Evolutionary conservation across 2,888 invertebrate genomes (phyloP).

Genomic region (Cantharis flavilabris): DNA sequence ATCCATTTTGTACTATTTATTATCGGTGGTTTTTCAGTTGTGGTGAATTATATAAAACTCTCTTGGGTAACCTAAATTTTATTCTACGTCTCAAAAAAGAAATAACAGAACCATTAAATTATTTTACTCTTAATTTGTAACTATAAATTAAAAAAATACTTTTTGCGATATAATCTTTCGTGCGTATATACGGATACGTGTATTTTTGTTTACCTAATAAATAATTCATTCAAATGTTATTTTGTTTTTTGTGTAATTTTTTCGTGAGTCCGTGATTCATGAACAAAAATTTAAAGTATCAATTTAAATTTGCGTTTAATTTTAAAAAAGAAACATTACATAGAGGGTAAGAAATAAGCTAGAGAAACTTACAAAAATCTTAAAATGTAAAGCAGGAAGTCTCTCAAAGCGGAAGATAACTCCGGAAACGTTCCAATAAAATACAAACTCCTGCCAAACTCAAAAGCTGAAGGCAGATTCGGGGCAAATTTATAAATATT

Average conservation of each 20-base stretch:
- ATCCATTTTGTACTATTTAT: background rate
- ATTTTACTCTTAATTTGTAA: background rate
- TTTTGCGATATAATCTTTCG: background rate
- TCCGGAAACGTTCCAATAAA: constrained; percentile 25
- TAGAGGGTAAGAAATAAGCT: background rate
- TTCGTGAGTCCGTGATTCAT: background rate
- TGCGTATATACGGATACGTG: background rate
- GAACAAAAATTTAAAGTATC: background rate
- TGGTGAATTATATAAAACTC: background rate
- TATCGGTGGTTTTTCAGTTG: background rate
- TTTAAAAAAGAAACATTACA: background rate
- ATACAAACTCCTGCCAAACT: constrained; percentile 25
- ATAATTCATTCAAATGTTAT: background rate
- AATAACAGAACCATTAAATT: background rate
- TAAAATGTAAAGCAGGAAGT: constrained; percentile 18
- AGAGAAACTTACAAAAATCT: constrained; percentile 10
- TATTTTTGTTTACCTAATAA: background rate
- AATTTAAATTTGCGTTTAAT: background rate
- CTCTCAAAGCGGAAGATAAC: constrained; percentile 15
- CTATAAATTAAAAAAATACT: background rate
- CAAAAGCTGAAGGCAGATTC: constrained; percentile 24
- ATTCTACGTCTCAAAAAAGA: background rate
- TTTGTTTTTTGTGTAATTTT: background rate
- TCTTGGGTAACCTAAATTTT: background rate
- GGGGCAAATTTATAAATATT: constrained; percentile 28